Evolutionary conservation across 2,113 vertebrate genomes (phyloP).

Genomic region (Morone chrysops): DNA sequence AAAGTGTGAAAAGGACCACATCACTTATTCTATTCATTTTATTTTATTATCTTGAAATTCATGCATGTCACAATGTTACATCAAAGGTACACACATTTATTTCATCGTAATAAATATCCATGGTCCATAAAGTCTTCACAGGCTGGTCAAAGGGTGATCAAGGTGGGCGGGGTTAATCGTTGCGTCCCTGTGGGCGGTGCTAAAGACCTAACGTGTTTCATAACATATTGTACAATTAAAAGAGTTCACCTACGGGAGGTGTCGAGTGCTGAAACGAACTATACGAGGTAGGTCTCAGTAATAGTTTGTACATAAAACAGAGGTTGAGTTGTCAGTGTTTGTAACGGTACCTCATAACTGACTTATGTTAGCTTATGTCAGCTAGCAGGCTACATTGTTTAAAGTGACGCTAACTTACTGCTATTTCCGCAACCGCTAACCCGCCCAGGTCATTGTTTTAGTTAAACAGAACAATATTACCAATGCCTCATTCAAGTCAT

Average conservation of each 20-base stretch:
- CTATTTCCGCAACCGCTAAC: no score
- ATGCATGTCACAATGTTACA: background rate
- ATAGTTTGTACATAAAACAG: background rate
- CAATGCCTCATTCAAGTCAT: background rate
- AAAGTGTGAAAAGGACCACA: no score
- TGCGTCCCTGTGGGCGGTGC: conserved; percentile 15
- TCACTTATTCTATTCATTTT: background rate
- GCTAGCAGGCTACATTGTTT: background rate
- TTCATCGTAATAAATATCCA: no score
- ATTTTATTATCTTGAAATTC: background rate
- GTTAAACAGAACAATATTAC: background rate
- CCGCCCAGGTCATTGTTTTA: background rate
- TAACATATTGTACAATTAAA: background rate
- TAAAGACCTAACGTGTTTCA: background rate
- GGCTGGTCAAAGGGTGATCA: background rate
- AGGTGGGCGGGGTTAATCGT: background rate
- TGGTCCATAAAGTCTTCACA: background rate
- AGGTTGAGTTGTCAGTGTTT: conserved; percentile 23
- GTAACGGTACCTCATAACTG: background rate
- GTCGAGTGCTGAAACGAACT: no score
- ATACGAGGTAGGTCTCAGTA: background rate
- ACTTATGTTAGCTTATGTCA: background rate
- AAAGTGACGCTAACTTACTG: no score
- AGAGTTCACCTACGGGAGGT: accelerated
- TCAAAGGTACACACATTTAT: no score